phyloP scores from a whole-genome alignment of 64 coral and sea anemone genomes.

The Montipora sp. region DNA sequence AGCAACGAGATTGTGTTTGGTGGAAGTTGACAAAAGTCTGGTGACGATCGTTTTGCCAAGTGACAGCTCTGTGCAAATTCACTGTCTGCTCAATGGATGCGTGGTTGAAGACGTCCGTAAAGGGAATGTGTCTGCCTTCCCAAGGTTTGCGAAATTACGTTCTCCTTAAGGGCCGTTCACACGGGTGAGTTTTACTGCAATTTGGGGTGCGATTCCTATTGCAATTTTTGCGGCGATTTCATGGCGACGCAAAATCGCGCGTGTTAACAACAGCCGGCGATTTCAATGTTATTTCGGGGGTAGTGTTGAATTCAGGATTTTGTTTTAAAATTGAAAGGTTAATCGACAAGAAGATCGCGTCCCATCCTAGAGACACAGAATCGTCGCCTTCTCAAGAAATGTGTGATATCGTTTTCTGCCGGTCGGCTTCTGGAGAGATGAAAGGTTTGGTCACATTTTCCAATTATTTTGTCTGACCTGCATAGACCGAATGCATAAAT shows the following conservation, averaged over 20 bases:
- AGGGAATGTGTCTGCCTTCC: constrained; percentile 76
- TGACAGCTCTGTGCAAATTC: constrained; percentile 80
- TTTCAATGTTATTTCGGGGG: no score
- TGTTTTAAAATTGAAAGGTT: constrained; percentile 36
- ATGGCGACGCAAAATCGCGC: no score
- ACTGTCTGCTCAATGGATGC: constrained; percentile 71
- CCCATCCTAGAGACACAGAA: constrained; percentile 16
- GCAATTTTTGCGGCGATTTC: no score
- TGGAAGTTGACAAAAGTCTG: constrained; percentile 68
- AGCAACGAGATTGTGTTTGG: constrained; percentile 60
- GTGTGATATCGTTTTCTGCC: constrained; percentile 83
- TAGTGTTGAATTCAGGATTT: neutral
- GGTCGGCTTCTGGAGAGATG: constrained; percentile 78
- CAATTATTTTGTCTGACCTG: no score
- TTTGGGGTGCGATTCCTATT: no score
- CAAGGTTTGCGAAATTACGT: constrained; percentile 54
- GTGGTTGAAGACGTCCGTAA: constrained; percentile 83
- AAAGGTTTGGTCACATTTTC: constrained; percentile 42
- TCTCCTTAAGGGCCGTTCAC: no score
- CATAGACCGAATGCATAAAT: no score
- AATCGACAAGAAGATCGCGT: constrained; percentile 73
- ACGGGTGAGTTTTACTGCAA: no score
- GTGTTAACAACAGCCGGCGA: no score
- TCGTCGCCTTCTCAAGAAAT: constrained; percentile 64
- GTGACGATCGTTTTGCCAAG: constrained; percentile 66